Conservation (phyloP, 2,113 vertebrate species). For the Orycteropus afer region DNA sequence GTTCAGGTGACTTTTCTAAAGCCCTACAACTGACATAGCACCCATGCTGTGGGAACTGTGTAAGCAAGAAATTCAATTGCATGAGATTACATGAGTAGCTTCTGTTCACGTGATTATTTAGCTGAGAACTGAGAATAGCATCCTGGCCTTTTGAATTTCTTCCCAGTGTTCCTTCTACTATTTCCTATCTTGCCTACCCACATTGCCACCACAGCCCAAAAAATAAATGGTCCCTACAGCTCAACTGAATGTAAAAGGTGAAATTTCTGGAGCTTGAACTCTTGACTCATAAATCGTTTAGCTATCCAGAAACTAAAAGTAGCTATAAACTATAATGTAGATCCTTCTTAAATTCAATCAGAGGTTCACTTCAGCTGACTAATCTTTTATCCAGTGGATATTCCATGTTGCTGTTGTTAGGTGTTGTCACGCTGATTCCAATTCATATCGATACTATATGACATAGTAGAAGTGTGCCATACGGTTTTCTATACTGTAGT, state of each 20-base stretch:
- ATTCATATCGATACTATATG: not conserved
- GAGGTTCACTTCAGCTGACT: not conserved
- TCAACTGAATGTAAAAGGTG: not conserved
- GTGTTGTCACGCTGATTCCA: not conserved
- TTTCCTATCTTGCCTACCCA: not conserved
- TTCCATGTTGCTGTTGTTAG: not conserved
- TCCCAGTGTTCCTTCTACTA: not conserved
- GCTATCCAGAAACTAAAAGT: not conserved
- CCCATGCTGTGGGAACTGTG: not conserved
- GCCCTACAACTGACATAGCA: not conserved
- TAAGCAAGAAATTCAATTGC: not conserved
- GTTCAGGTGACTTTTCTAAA: not conserved
- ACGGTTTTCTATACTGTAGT: not conserved
- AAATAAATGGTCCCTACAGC: not conserved
- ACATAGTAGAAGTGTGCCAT: not conserved
- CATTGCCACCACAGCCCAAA: not conserved
- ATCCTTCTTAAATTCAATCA: not conserved
- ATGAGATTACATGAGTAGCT: not conserved
- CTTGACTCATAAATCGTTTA: not conserved
- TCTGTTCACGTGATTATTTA: not conserved
- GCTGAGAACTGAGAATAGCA: not conserved
- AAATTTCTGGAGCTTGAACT: not conserved
- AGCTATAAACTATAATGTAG: not conserved
- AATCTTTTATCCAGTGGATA: conserved; percentile 1
- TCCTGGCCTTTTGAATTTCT: not conserved